Base-by-base conservation (phyloP, 35 echinoderm and acorn worm genomes). In the Heliocidaris tuberculata region DNA sequence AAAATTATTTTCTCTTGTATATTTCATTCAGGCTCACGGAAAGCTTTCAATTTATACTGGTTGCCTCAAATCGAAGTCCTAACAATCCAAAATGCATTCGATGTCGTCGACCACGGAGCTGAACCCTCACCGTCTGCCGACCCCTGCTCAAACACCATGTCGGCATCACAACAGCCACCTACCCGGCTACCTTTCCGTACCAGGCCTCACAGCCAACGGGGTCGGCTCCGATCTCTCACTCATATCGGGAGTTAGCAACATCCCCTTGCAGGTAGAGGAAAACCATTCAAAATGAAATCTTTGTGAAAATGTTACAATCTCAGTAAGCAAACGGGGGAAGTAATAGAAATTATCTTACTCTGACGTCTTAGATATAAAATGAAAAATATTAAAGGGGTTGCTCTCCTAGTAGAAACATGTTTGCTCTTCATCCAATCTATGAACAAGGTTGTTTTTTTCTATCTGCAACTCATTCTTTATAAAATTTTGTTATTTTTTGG, bases 171-270 rank as follows among this genome's bases (percentile, higher is more conserved):
- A 96, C 86, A 52, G 86, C 12, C 49, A 90, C 31, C 90, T 92
- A 31, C 88, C 87, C 50, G 48, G 49, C 7, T 88, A 94, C 93
- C 50, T 86, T n/a, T 50, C 86, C 85, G 50, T 48, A 27, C 93
- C 86, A 24, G 78, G 31, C 0, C 50, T 94, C n/a, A 92, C 94
- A 16, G 87, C 90, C 31, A 48, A 94, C 16, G 95, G 94, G 54
- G 70, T 48, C 30, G 93, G 95, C 48, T 71, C 94, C 10, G 78
- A 95, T 17, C 85, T 95, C 59, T 98, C 97, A 60, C 94, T 98
- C 6, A 98, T 96, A 65, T 96, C 97, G 3, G 97, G 97, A 9
- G 96, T 98, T 61, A 98, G 97, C 31, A 98, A 96, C 93, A 98
- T 98, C 30, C 96, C 97, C 1, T 86, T 98, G 31, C 65, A 78